These are phyloP conservation scores for Tetragonula carbonaria DNA, from an alignment of 2,888 invertebrate species.

Conservation along the genomic window DNA sequence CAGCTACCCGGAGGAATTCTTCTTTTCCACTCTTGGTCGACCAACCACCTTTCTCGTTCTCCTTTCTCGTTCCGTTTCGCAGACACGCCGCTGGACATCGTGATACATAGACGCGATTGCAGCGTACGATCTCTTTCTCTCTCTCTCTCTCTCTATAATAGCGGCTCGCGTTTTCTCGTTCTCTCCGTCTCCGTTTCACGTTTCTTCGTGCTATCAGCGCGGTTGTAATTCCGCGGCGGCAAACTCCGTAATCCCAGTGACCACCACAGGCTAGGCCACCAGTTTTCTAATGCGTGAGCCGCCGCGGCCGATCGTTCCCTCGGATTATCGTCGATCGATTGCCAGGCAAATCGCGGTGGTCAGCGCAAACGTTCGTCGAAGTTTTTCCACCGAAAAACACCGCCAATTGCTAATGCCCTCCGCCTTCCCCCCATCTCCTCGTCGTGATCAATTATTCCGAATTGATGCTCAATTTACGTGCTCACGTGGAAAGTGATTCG, in stretches of 20 bases:
- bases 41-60: neutral
- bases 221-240: slow-evolving; percentile 78
- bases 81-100: slow-evolving; percentile 72
- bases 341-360: slow-evolving; percentile 64
- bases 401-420: neutral
- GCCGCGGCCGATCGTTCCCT: slow-evolving; percentile 70
- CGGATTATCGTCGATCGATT: slow-evolving; percentile 74
- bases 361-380: slow-evolving; percentile 8
- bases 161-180: slow-evolving; percentile 1
- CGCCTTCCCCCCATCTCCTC: neutral
- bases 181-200: slow-evolving; percentile 16
- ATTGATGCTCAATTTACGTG: slow-evolving; percentile 10
- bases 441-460: slow-evolving; percentile 4
- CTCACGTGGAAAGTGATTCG: neutral
- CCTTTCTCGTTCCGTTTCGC: slow-evolving; percentile 31
- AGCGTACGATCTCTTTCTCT: slow-evolving; percentile 66
- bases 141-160: neutral
- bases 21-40: slow-evolving; percentile 49
- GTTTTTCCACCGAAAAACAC: slow-evolving; percentile 35
- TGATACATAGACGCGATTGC: slow-evolving; percentile 70
- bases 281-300: slow-evolving; percentile 75
- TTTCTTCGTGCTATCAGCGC: slow-evolving; percentile 57
- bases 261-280: slow-evolving; percentile 72
- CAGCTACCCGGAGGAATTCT: slow-evolving; percentile 69
- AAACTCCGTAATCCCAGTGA: slow-evolving; percentile 81